Conservation (phyloP, 92 coral and sea anemone species). For the Porites divaricata region DNA sequence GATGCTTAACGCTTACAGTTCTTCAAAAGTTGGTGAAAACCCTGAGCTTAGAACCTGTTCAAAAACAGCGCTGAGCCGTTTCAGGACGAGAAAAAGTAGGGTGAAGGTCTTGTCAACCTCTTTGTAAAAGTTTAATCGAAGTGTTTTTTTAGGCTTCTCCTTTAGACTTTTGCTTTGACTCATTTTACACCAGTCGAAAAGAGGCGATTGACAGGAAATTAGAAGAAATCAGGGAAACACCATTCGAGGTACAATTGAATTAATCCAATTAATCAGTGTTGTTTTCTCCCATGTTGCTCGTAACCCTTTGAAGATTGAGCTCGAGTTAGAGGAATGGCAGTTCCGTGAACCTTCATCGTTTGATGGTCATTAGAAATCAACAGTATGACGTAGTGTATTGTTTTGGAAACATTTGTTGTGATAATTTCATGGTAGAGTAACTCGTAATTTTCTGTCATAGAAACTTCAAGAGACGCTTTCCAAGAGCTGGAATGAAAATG, state of each 20-base stretch:
- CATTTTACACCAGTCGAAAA: slow-evolving; percentile 79
- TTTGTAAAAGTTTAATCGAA: too few relatives aligned
- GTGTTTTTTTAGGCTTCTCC: slow-evolving; percentile 73
- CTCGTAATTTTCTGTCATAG: slow-evolving; percentile 19
- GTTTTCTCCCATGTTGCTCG: neutral
- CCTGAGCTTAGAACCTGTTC: too few relatives aligned
- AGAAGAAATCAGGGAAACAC: slow-evolving; percentile 64
- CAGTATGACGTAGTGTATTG: too few relatives aligned
- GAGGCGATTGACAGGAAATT: slow-evolving; percentile 69
- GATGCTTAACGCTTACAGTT: too few relatives aligned
- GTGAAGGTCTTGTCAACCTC: too few relatives aligned
- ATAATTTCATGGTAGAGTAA: neutral
- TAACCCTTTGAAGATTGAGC: too few relatives aligned
- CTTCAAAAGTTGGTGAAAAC: too few relatives aligned
- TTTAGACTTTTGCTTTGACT: slow-evolving; percentile 84
- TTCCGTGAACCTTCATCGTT: too few relatives aligned
- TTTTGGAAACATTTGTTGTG: too few relatives aligned
- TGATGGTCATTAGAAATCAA: too few relatives aligned
- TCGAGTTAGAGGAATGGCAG: neutral
- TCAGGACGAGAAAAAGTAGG: too few relatives aligned
- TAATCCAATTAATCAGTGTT: neutral
- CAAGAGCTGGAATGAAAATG: slow-evolving; percentile 72
- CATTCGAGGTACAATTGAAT: slow-evolving; percentile 68
- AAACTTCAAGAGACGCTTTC: slow-evolving; percentile 67
- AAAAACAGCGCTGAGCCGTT: too few relatives aligned